A percentile compares a stretch with the other conserved stretches of the same genome.
Conservation (phyloP, 2,888 invertebrate species). For the Chaitophorus viminalis region DNA sequence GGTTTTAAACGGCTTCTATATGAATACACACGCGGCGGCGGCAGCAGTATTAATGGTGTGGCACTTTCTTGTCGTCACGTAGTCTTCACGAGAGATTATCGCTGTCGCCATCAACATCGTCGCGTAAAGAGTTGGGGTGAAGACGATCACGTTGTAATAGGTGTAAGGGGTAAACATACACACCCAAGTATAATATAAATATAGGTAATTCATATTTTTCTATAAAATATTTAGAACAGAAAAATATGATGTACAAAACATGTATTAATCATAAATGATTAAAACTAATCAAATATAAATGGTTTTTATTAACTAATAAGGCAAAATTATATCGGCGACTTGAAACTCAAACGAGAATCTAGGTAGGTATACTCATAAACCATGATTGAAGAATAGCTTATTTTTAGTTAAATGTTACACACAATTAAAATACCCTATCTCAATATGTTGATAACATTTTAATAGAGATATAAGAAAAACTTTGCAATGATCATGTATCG, state of each 20-base stretch:
- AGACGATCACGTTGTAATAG: neutral
- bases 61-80: conserved; percentile 20
- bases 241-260: too few relatives aligned
- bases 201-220: neutral
- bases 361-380: too few relatives aligned
- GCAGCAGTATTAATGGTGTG: conserved; percentile 52
- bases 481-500: neutral
- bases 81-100: conserved; percentile 45
- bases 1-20: conserved; percentile 59
- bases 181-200: neutral
- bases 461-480: neutral
- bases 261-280: too few relatives aligned
- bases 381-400: too few relatives aligned
- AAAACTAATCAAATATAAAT: too few relatives aligned
- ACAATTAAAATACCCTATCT: too few relatives aligned
- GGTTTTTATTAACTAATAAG: too few relatives aligned
- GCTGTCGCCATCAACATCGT: neutral
- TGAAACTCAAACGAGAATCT: too few relatives aligned
- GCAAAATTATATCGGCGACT: too few relatives aligned
- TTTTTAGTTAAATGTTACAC: too few relatives aligned
- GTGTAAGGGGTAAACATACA: neutral
- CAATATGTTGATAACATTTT: neutral
- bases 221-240: too few relatives aligned
- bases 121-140: neutral
- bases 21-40: conserved; percentile 48